These are phyloP conservation scores for Mus spretus DNA, from an alignment of 2,797 vertebrate genomes.

Conservation along the genomic window DNA sequence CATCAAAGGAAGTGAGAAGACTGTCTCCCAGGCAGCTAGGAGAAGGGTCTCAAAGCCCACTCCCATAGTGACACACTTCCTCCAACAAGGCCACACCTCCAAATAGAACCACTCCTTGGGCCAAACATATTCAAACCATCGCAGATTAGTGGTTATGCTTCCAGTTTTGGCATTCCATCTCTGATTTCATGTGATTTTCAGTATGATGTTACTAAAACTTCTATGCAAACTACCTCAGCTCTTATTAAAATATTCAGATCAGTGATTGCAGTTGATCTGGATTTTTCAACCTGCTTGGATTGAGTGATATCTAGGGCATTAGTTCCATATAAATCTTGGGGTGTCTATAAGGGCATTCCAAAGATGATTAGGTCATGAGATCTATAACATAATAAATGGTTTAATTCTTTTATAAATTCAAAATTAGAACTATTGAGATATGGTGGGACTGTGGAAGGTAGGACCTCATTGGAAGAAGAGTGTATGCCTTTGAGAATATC, in stretches of 20 bases:
- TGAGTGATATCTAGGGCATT: background rate
- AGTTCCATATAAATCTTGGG: background rate
- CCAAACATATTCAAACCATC: no score
- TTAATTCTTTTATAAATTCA: background rate
- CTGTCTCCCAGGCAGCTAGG: no score
- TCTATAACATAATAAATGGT: background rate
- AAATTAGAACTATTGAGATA: background rate
- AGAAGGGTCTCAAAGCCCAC: no score
- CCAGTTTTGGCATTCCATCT: background rate
- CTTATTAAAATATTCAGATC: slow-evolving; percentile 43
- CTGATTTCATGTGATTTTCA: slow-evolving; percentile 25
- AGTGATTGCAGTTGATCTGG: background rate
- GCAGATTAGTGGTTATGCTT: background rate
- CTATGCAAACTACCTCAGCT: background rate
- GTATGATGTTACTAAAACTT: slow-evolving; percentile 1
- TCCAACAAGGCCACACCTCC: no score
- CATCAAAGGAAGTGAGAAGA: no score
- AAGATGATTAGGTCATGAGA: background rate
- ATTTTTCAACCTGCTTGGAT: background rate
- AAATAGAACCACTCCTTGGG: no score
- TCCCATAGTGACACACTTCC: no score
- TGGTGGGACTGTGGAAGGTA: background rate
- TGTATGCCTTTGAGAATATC: background rate
- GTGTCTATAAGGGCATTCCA: background rate
- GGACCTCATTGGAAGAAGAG: background rate